phyloP scores from a whole-genome alignment of 2,113 vertebrate genomes.

The Psephotus haematonotus region DNA sequence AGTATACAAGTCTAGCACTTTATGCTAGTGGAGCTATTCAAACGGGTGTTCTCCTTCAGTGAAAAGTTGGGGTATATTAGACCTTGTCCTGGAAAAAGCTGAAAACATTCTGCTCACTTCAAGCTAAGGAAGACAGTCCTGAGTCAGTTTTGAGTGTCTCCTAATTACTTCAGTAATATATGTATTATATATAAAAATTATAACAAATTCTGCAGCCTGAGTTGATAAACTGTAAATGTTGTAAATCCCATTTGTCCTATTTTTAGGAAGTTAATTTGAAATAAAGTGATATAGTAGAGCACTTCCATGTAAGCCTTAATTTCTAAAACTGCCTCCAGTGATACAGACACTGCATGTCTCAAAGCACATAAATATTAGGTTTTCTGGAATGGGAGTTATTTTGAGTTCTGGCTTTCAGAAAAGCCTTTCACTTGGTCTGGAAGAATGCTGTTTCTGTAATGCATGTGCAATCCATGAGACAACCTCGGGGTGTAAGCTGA shows the following conservation, averaged over 20 bases:
- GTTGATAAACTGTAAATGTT: neutral
- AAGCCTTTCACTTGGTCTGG: neutral
- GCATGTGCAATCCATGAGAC: neutral
- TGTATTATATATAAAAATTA: neutral
- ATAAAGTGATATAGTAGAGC: neutral
- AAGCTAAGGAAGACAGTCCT: neutral
- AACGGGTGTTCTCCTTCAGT: neutral
- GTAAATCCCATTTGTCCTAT: neutral
- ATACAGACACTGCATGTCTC: neutral
- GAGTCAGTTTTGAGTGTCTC: neutral
- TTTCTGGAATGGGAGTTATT: neutral
- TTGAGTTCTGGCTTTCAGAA: neutral
- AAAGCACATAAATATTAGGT: neutral
- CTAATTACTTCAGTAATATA: neutral
- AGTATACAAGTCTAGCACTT: neutral
- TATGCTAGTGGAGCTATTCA: neutral
- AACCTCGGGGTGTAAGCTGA: neutral
- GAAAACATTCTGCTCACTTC: neutral
- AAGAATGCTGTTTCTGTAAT: neutral
- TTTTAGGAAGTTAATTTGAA: neutral
- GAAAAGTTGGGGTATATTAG: neutral
- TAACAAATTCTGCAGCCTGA: neutral
- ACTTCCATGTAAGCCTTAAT: neutral
- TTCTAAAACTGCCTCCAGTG: neutral
- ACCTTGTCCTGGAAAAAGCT: neutral